A percentile compares a stretch with the other conserved stretches of the same genome.
phyloP scores from a whole-genome alignment of 2,797 vertebrate species.

The Synanceia verrucosa region DNA sequence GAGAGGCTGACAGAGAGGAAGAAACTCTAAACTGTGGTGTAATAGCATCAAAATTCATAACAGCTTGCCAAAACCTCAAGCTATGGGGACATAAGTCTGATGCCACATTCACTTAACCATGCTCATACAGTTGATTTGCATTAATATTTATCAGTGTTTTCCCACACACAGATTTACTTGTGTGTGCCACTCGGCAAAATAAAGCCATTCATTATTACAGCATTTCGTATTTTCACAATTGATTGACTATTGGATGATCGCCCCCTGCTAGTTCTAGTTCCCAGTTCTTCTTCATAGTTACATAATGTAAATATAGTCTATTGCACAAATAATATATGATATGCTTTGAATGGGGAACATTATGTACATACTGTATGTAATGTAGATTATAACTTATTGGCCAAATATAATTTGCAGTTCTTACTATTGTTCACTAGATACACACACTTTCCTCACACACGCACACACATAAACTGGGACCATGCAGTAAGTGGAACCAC shows the following conservation, averaged over 20 bases:
- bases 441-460: not conserved
- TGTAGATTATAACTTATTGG: not conserved
- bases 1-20: constrained; percentile 2
- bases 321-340: not conserved
- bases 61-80: constrained; percentile 16
- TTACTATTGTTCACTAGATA: constrained; percentile 8
- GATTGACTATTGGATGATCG: not conserved
- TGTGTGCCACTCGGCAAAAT: not conserved
- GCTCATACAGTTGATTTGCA: not conserved
- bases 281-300: not conserved
- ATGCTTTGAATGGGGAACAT: not conserved
- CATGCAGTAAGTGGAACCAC: constrained; percentile 42
- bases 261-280: no score
- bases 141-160: not conserved
- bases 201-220: not conserved
- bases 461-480: constrained; percentile 15
- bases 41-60: constrained; percentile 12
- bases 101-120: constrained; percentile 2
- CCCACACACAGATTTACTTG: not conserved
- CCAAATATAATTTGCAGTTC: not conserved
- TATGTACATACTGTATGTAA: not conserved
- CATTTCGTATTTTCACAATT: not conserved
- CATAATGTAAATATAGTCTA: not conserved
- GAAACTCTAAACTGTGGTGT: not conserved
- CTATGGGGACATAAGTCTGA: not conserved